A percentile compares a stretch with the other conserved stretches of the same genome.
Evolutionary conservation across 2,797 vertebrate genomes (phyloP).

Genomic region (Chelon auratus): DNA sequence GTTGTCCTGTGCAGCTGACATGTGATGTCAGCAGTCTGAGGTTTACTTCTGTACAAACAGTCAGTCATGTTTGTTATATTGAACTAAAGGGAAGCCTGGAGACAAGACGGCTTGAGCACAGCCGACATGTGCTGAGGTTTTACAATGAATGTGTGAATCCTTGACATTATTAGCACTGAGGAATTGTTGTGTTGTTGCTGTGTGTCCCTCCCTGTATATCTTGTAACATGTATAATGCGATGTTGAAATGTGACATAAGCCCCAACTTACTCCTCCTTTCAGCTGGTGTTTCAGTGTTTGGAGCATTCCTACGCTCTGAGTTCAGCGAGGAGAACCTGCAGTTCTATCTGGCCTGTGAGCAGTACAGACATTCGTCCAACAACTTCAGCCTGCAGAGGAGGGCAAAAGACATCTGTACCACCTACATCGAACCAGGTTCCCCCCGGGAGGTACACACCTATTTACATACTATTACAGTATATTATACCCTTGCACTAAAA

Average conservation of each 20-base stretch:
- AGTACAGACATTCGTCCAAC: conserved; percentile 85
- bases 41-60: conserved; percentile 14
- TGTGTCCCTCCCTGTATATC: neutral
- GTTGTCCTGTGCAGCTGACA: neutral
- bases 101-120: neutral
- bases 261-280: conserved; percentile 8
- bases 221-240: neutral
- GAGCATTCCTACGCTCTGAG: conserved; percentile 86
- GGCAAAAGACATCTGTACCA: conserved; percentile 83
- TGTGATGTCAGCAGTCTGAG: conserved; percentile 27
- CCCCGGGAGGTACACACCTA: conserved; percentile 83
- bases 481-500: neutral
- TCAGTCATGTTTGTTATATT: neutral
- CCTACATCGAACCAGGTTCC: conserved; percentile 84
- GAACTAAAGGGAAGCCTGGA: neutral
- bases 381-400: conserved; percentile 85
- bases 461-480: neutral
- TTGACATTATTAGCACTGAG: neutral
- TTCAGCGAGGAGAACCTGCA: conserved; percentile 90
- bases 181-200: conserved; percentile 2
- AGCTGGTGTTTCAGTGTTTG: conserved; percentile 85
- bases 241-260: neutral
- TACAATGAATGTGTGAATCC: neutral
- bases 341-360: conserved; percentile 88
- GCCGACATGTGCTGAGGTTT: neutral